Conservation (phyloP, 2,888 invertebrate genomes). For the Melitaea athalia region DNA sequence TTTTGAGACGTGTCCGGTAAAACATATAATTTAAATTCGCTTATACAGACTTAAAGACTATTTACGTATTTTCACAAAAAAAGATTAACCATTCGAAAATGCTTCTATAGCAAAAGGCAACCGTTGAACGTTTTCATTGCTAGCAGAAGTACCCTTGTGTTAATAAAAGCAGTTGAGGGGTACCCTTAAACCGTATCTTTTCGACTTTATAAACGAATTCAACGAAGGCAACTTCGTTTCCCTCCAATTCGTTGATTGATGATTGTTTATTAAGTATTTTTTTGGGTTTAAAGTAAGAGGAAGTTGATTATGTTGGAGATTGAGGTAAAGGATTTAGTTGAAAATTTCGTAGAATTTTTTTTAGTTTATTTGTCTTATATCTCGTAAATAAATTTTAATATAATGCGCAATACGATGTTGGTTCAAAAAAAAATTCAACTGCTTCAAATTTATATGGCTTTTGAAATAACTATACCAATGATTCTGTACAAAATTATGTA, state of each 20-base stretch:
- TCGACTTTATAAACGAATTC: slow-evolving; percentile 33
- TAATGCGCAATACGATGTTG: too few relatives aligned
- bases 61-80: background rate
- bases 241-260: slow-evolving; percentile 28
- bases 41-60: too few relatives aligned
- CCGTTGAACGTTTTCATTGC: slow-evolving; percentile 27
- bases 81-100: background rate
- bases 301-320: slow-evolving; percentile 5
- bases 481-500: too few relatives aligned
- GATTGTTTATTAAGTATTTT: slow-evolving; percentile 29
- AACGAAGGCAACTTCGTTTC: slow-evolving; percentile 17
- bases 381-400: too few relatives aligned
- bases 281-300: slow-evolving; percentile 6
- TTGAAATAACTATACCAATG: too few relatives aligned
- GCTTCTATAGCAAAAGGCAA: slow-evolving; percentile 22
- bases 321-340: slow-evolving; percentile 7
- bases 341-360: slow-evolving; percentile 1
- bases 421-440: too few relatives aligned
- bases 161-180: slow-evolving; percentile 33
- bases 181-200: slow-evolving; percentile 28
- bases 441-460: too few relatives aligned
- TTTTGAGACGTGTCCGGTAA: too few relatives aligned
- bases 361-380: background rate
- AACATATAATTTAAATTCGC: too few relatives aligned
- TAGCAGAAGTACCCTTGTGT: slow-evolving; percentile 30